Percentiles rank a stretch among this genome's conserved stretches.
phyloP scores from a whole-genome alignment of 37 sponge, comb jelly and placozoan species.

The Eunapius fragilis region DNA sequence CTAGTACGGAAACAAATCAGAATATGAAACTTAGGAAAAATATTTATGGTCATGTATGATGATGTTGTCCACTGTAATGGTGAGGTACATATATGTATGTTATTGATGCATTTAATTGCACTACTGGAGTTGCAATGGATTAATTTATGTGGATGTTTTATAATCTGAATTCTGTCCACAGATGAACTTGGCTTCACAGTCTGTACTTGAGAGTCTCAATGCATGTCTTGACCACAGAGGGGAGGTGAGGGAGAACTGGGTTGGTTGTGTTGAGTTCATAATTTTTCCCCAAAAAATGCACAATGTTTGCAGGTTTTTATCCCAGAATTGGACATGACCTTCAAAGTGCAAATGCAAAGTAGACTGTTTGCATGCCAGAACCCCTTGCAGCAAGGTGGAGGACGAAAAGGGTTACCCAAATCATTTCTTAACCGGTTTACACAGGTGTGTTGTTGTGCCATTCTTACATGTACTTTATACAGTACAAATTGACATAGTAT shows the following conservation, averaged over 20 bases:
- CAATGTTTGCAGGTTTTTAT: slow-evolving; percentile 68
- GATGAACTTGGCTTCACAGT: slow-evolving; percentile 98
- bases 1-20: too few relatives aligned
- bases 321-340: slow-evolving; percentile 86
- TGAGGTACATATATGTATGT: too few relatives aligned
- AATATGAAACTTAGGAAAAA: too few relatives aligned
- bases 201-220: slow-evolving; percentile 97
- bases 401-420: slow-evolving; percentile 94
- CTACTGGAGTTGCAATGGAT: too few relatives aligned
- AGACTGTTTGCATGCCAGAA: slow-evolving; percentile 98
- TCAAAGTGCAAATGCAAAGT: slow-evolving; percentile 66
- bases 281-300: neutral
- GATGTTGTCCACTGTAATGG: too few relatives aligned
- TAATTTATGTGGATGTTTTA: neutral
- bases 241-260: slow-evolving; percentile 54
- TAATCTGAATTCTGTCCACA: slow-evolving; percentile 4
- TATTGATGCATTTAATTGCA: too few relatives aligned
- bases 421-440: slow-evolving; percentile 97
- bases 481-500: too few relatives aligned
- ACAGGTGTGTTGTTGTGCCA: slow-evolving; percentile 39
- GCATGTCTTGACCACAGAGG: slow-evolving; percentile 97
- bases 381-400: slow-evolving; percentile 93
- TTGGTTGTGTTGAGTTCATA: neutral
- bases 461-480: neutral
- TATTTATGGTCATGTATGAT: too few relatives aligned